phyloP scores from a whole-genome alignment of 2,888 invertebrate species.

The Agriopis aurantiaria region DNA sequence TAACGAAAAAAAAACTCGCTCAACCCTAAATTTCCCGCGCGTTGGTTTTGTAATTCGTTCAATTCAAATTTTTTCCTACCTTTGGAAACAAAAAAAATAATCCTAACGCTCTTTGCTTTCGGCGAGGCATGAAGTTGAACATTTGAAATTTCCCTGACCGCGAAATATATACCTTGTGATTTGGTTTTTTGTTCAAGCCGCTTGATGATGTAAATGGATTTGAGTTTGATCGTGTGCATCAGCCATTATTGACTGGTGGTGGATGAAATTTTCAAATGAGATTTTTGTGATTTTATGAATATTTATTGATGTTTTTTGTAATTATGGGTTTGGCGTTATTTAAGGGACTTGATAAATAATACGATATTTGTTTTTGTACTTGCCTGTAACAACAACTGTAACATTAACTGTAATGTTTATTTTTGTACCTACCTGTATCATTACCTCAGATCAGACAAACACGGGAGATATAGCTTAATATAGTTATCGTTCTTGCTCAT shows the following conservation, averaged over 20 bases:
- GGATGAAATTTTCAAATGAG: conserved; percentile 52
- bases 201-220: conserved; percentile 79
- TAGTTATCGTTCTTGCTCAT: no score
- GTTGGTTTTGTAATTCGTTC: conserved; percentile 77
- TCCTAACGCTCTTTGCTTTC: conserved; percentile 75
- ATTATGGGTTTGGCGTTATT: background rate
- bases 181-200: conserved; percentile 55
- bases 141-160: conserved; percentile 69
- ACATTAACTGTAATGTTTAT: no score
- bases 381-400: no score
- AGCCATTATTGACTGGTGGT: conserved; percentile 60
- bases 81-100: conserved; percentile 77
- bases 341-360: no score
- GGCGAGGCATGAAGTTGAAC: conserved; percentile 77
- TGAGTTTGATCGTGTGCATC: conserved; percentile 52
- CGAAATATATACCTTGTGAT: conserved; percentile 72
- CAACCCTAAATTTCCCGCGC: conserved; percentile 65
- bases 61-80: conserved; percentile 76
- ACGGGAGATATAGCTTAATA: no score
- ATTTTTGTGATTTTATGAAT: conserved; percentile 49
- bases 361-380: no score
- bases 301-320: conserved; percentile 39
- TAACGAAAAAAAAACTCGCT: conserved; percentile 8
- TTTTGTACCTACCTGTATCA: no score
- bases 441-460: no score